A percentile compares a stretch with the other conserved stretches of the same genome.
Conservation (phyloP, 2,888 invertebrate species). For the Tethea ocularis region DNA sequence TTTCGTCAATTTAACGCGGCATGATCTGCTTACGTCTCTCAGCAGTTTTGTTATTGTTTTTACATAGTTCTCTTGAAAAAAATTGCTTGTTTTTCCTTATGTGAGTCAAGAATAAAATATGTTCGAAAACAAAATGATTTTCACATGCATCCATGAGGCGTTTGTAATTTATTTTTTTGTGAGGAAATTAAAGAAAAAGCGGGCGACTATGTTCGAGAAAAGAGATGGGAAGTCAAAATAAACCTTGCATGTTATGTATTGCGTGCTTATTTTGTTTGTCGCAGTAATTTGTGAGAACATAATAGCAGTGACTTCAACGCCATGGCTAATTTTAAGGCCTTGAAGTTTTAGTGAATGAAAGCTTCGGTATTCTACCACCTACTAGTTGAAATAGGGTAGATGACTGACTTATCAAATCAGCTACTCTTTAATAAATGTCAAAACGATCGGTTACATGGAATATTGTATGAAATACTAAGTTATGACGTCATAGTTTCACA, state of each 20-base stretch:
- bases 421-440: too few species aligned
- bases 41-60: background rate
- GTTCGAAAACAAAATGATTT: background rate
- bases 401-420: too few species aligned
- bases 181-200: background rate
- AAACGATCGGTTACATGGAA: too few species aligned
- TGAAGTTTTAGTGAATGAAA: too few species aligned
- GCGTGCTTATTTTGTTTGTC: background rate
- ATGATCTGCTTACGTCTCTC: background rate
- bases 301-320: background rate
- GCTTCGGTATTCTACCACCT: background rate
- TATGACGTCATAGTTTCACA: too few species aligned
- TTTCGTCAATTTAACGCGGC: background rate
- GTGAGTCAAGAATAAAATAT: conserved; percentile 3
- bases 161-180: background rate
- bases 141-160: background rate
- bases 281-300: too few species aligned
- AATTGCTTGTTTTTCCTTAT: background rate
- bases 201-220: background rate
- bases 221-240: background rate
- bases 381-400: too few species aligned
- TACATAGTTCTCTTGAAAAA: background rate
- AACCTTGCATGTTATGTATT: background rate
- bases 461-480: too few species aligned
- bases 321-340: too few species aligned